Evolutionary conservation across 2,888 invertebrate species (phyloP), one percentile per base, ranked within the genome.

Genomic region (Thyatira batis): DNA sequence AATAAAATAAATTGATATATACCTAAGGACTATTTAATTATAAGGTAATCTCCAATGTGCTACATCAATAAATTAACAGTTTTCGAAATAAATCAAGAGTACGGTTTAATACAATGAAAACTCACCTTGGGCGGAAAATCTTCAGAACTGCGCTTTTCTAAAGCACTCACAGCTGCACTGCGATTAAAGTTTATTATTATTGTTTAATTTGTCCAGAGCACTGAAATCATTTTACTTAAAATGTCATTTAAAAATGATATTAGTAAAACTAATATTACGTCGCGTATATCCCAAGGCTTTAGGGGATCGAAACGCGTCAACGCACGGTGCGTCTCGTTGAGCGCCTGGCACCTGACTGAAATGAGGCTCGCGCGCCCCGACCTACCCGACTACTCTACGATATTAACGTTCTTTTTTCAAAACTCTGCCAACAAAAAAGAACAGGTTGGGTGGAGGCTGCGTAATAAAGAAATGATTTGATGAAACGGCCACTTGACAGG

Each of bases 381-480:
- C 90, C 90, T 91, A 90, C 88, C 89, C 90, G 78, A 91, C 85
- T 78, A 73, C 80, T 83, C 76, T 73, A 79, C 82, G 78, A 84
- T 83, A 76, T 78, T 80, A 85, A 86, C 84, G 85, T 80, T 81
- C 65, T 87, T 87, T 84, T 85, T 90, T 87, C 81, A 83, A 89
- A 88, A 85, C 82, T 79, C 80, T 75, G 78, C 74, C 70, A 67
- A 84, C 79, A 89, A 90, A 90, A 81, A 88, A 85, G 73, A 78
- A 81, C 82, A 84, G 83, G 83, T 86, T 80, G 78, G 70, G 73
- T 73, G 78, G 88, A 90, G 87, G 83, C 88, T 90, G 89, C 81
- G 81, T 80, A 78, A 83, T 89, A 87, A 89, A 89, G 87, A 89
- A 89, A 91, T 89, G 90, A 91, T 92, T 92, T 91, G 89, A 90